These are phyloP conservation scores for Cerceris ruficornis DNA, from an alignment of 2,888 invertebrate genomes.

Conservation along the genomic window DNA sequence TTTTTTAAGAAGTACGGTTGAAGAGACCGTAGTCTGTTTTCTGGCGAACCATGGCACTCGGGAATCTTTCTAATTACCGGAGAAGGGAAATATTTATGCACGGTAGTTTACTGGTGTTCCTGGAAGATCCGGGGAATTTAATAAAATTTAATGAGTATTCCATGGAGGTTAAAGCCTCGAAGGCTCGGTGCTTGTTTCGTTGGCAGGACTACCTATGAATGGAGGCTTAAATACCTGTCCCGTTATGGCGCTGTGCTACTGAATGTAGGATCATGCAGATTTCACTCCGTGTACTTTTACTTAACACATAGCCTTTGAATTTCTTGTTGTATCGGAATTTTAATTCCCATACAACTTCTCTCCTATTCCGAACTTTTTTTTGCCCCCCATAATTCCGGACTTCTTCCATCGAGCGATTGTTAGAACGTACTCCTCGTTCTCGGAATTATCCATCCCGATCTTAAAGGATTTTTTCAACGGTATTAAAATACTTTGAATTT, in stretches of 20 bases:
- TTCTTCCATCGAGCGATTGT: too few relatives aligned
- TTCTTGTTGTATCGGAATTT: neutral
- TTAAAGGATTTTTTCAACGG: too few relatives aligned
- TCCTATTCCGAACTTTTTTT: too few relatives aligned
- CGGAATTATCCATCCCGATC: too few relatives aligned
- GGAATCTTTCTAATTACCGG: neutral
- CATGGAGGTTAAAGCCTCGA: constrained; percentile 62
- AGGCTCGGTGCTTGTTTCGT: constrained; percentile 64
- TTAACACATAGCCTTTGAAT: neutral
- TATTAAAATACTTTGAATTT: too few relatives aligned
- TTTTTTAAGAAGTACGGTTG: neutral
- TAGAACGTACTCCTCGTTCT: too few relatives aligned
- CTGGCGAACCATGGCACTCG: neutral
- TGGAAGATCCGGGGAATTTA: constrained; percentile 69
- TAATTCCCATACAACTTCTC: too few relatives aligned
- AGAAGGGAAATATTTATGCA: constrained; percentile 2
- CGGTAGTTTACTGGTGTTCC: constrained; percentile 64
- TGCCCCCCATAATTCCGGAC: too few relatives aligned
- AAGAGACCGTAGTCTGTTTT: too few relatives aligned
- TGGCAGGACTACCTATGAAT: constrained; percentile 68
- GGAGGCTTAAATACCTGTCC: constrained; percentile 72
- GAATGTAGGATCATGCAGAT: constrained; percentile 29
- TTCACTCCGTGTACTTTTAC: constrained; percentile 20
- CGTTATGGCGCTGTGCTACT: constrained; percentile 58
- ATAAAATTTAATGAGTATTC: constrained; percentile 66